Conservation (phyloP, 2,113 vertebrate genomes). For the sheep (Ovis aries) region ARS-UI_Ramb_v3.0 NC_056071.1:44481001-44481500, state of each 20-base stretch:
- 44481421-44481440: neutral
- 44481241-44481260: neutral
- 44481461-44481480: neutral
- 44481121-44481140: neutral
- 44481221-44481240: neutral
- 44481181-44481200: neutral
- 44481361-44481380: neutral
- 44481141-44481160: neutral
- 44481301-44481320: neutral
- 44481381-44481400: neutral
- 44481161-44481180: neutral
- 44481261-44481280: neutral
- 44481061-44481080: neutral
- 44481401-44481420: neutral
- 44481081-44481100: neutral
- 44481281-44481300: neutral
- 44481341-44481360: neutral
- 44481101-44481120: neutral
- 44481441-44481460: neutral
- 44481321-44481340: neutral
- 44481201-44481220: neutral
- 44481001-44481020: neutral
- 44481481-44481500: neutral
- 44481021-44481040: neutral
- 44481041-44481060: neutral